Base-by-base conservation (phyloP, 2,113 vertebrate genomes). In the Pygoscelis antarcticus region DNA sequence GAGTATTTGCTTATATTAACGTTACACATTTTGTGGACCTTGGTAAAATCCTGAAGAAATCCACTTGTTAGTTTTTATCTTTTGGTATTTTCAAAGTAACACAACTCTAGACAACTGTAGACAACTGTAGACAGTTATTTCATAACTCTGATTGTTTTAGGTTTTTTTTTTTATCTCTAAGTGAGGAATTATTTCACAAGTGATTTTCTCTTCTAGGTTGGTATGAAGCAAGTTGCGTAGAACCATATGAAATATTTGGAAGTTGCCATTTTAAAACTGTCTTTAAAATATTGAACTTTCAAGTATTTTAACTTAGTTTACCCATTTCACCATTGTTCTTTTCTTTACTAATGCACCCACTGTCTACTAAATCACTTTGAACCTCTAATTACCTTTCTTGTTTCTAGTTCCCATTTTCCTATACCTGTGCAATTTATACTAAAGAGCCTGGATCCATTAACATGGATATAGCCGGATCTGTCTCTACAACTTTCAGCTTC, bases 311-410 rank as follows among this genome's bases (percentile, higher is more conserved):
- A 34, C 6, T 69, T 70, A 32, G 12, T 88, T 88, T 78, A 18
- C 7, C 7, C 10, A 17, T 46, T 30, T 40, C 27, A 55, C 0
- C 6, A 0, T 32, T 65, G 16, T 20, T 27, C 2, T 77, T 38
- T 74, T 42, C 30, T 55, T 89, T 77, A n/a, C 6, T n/a, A 60
- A 26, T 52, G 23, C 5, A 55, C 3, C 5, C 30, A 26, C 16
- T n/a, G 5, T 62, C 15, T 65, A 38, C 11, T 36, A 79, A 70
- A 70, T 54, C 36, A 16, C 30, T 75, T 85, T 19, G 8, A 25
- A 61, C 5, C 3, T 71, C 47, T 30, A 1, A 66, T 66, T 79
- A 69, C 32, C 47, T 81, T 77, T 66, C 7, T 68, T 36, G 3
- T 75, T 46, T 62, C 44, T 38, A n/a, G 3, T 61, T 77, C 15